Base-by-base conservation (phyloP, 2,888 invertebrate species). In the Rhabditoides inermis region DNA sequence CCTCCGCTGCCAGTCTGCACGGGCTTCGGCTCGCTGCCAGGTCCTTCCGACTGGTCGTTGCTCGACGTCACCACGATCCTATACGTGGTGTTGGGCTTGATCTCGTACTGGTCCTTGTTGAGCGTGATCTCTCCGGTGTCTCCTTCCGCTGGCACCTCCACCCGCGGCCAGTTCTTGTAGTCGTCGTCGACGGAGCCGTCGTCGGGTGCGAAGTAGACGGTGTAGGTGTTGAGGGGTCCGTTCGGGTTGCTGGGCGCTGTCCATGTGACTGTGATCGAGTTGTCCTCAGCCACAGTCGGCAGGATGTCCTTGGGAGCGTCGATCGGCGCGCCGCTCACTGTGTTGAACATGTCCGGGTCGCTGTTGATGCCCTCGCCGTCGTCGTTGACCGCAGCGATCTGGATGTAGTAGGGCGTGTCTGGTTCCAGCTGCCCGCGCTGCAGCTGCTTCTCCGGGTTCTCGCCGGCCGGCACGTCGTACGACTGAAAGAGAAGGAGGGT, bases 1-100 rank as follows among this genome's bases (percentile, higher is more conserved):
- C 63, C 67, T 47, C 74, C 74, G 53, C 65, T 69, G 35, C 73
- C 74, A 27, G 73, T 75, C 20, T 62, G 62, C 49, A 75, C 73
- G 2, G 51, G 46, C 15, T 58, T 45, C n/a, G 65, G 55, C 7
- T 65, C 70, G 23, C 69, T 70, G 12, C 69, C 67, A 0, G 75
- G 75, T 18, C 75, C 75, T 53, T 75, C 75, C 2, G 65, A 68
- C 30, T 69, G 61, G 53, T 75, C 75, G 39, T 75, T 75, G n/a
- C 68, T 72, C 0, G 22, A 50, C 54, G 30, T 45, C 49, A 23
- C 55, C 47, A 32, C 52, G 53, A 56, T 53, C 56, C 65, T 65
- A 49, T 68, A 68, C 15, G 64, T 56, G 15, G 68, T 70, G 47
- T 70, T 68, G 3, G 70, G 68, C 15, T 51, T 52, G 46, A 72